A percentile compares a stretch with the other conserved stretches of the same genome.
Conservation (phyloP, 1,140 invertebrate genomes). For the Macrotrachela quadricornifera region DNA sequence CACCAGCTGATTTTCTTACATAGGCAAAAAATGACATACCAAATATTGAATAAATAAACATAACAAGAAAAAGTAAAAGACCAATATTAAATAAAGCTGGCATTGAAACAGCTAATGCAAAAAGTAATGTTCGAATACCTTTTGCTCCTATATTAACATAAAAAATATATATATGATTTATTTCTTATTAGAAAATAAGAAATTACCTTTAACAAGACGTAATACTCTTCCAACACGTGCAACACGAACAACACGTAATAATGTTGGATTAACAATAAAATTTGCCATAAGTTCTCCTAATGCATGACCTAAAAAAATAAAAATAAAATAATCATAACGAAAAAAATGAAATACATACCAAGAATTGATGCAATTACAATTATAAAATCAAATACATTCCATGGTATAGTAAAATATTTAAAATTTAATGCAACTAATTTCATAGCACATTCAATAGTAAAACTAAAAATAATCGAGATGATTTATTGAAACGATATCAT, state of each 20-base stretch:
- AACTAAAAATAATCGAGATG: no score
- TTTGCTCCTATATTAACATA: conserved; percentile 64
- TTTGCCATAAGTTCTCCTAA: conserved; percentile 84
- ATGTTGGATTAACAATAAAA: conserved; percentile 86
- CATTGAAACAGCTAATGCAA: conserved; percentile 87
- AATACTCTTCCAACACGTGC: conserved; percentile 89
- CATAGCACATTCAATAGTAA: conserved; percentile 83
- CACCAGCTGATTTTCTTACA: conserved; percentile 68
- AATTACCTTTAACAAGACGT: conserved; percentile 65
- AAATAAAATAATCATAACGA: conserved; percentile 11
- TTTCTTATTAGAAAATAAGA: no score
- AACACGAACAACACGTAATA: conserved; percentile 83
- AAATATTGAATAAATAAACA: conserved; percentile 98
- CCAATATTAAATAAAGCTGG: conserved; percentile 96
- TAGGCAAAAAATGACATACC: conserved; percentile 99
- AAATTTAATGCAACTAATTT: conserved; percentile 87
- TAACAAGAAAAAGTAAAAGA: conserved; percentile 80
- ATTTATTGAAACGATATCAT: no score
- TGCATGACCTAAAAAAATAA: conserved; percentile 53
- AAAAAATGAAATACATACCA: conserved; percentile 35
- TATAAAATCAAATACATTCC: conserved; percentile 97
- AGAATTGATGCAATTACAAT: conserved; percentile 93
- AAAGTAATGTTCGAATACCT: conserved; percentile 82
- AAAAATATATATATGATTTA: no score
- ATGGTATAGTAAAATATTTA: conserved; percentile 95